A percentile compares a stretch with the other conserved stretches of the same genome.
Evolutionary conservation across 2,113 vertebrate species (phyloP).

Genomic region (Mirza zaza): DNA sequence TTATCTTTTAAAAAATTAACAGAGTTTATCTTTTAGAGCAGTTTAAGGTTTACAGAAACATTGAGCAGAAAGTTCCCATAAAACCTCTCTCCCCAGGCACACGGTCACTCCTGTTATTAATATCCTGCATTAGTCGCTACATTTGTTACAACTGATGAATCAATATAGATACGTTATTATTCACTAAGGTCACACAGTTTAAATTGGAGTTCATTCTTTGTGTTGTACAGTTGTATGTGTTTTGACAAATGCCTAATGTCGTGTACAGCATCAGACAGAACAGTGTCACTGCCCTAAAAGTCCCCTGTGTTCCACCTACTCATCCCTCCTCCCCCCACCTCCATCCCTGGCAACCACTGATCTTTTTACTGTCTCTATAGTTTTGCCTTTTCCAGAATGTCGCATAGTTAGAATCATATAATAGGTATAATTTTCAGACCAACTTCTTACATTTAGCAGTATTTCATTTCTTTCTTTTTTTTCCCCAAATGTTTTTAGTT

Average conservation of each 20-base stretch:
- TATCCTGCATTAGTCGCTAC: neutral
- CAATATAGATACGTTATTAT: neutral
- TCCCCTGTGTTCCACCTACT: neutral
- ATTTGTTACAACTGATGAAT: neutral
- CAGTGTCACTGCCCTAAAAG: neutral
- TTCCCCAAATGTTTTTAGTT: fast-evolving
- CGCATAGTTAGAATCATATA: neutral
- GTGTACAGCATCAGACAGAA: neutral
- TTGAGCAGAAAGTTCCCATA: neutral
- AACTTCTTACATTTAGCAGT: neutral
- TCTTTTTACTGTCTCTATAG: neutral
- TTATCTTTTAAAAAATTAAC: neutral
- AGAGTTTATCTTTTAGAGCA: neutral
- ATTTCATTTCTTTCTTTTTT: neutral
- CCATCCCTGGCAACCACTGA: neutral
- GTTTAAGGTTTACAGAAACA: neutral
- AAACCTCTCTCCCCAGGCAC: neutral
- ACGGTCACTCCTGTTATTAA: neutral
- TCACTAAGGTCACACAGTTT: neutral
- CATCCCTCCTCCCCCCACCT: fast-evolving
- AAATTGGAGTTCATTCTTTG: neutral
- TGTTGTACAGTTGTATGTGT: neutral
- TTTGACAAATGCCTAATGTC: neutral
- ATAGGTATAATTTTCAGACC: neutral
- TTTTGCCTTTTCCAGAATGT: neutral